phyloP scores from a whole-genome alignment of 2,888 invertebrate species.

The Lamellibrachia satsuma region DNA sequence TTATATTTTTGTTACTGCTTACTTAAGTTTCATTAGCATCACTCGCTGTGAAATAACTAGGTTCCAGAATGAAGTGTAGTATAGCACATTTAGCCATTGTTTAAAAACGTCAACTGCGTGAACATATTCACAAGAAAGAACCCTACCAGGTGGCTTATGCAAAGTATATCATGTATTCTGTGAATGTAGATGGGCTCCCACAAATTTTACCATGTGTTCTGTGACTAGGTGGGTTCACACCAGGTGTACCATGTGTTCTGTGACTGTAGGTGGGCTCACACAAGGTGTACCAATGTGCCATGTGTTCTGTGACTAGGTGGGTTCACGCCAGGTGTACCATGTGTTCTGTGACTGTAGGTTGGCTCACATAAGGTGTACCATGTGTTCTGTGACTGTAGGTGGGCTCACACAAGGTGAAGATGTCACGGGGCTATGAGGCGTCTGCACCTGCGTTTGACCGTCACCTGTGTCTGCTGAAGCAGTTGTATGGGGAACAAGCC shows the following conservation, averaged over 20 bases:
- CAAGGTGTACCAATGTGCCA: background rate
- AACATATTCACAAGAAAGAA: too few species aligned
- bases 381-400: slow-evolving; percentile 70
- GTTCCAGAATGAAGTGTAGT: too few species aligned
- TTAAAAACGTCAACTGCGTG: too few species aligned
- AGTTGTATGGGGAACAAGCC: slow-evolving; percentile 89
- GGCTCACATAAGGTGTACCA: background rate
- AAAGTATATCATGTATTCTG: background rate
- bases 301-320: background rate
- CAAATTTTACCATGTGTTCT: too few species aligned
- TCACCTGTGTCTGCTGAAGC: slow-evolving; percentile 85
- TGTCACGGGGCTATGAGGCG: slow-evolving; percentile 94
- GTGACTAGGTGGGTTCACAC: too few species aligned
- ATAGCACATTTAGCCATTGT: too few species aligned
- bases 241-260: background rate
- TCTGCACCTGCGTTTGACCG: slow-evolving; percentile 92
- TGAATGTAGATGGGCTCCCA: too few species aligned
- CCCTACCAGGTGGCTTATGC: background rate
- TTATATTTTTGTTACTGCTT: too few species aligned
- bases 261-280: background rate
- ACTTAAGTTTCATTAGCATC: too few species aligned
- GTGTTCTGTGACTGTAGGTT: background rate
- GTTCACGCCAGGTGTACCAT: background rate
- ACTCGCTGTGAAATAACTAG: too few species aligned
- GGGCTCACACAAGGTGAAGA: slow-evolving; percentile 96